phyloP scores from a whole-genome alignment of 2,113 vertebrate genomes.

The Cyprinus carpio region DNA sequence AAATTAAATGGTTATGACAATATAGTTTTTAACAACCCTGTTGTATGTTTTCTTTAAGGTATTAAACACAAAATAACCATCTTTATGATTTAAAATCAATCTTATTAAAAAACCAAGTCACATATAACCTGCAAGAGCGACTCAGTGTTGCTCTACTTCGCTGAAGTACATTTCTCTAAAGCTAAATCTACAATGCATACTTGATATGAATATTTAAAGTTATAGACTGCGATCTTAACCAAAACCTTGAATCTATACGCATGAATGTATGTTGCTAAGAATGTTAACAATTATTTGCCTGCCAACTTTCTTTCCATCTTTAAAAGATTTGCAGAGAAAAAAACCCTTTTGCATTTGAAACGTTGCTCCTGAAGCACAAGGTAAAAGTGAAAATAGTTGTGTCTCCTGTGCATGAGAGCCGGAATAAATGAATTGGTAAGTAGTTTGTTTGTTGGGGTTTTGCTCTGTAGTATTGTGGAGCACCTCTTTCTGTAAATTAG shows the following conservation, averaged over 20 bases:
- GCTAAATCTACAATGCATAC: neutral
- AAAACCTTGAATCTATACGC: neutral
- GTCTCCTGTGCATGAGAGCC: constrained; percentile 37
- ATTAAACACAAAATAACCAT: neutral
- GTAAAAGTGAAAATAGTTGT: constrained; percentile 50
- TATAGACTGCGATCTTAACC: constrained; percentile 10
- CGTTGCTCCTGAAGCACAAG: constrained; percentile 33
- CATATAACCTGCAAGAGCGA: neutral
- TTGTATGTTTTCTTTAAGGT: neutral
- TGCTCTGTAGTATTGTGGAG: constrained; percentile 38
- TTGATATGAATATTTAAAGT: constrained; percentile 17
- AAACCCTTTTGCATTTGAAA: constrained; percentile 19
- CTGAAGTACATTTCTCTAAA: constrained; percentile 10
- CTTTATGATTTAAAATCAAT: neutral
- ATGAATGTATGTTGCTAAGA: constrained; percentile 16
- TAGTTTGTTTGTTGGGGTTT: constrained; percentile 48
- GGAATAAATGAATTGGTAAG: constrained; percentile 51
- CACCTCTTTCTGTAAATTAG: constrained; percentile 47
- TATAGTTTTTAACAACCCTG: neutral
- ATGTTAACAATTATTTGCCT: constrained; percentile 27
- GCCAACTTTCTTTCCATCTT: neutral
- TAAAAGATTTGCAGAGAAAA: constrained; percentile 22
- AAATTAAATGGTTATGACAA: neutral
- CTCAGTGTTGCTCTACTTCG: neutral
- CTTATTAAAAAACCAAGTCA: neutral